Conservation (phyloP, 2,113 vertebrate species). For the Petaurus breviceps region DNA sequence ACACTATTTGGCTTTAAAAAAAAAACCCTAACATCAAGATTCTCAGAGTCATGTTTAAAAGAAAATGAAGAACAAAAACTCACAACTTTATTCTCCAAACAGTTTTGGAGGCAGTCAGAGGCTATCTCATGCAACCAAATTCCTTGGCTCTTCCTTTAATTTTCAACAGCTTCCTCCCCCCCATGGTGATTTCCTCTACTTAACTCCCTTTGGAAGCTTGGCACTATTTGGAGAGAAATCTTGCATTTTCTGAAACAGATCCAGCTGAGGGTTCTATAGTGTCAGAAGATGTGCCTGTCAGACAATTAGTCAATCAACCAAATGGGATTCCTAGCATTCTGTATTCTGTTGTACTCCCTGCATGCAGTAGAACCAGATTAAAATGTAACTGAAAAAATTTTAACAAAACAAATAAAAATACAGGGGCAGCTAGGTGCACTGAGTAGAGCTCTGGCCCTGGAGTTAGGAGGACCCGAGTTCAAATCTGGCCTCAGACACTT, state of each 20-base stretch:
- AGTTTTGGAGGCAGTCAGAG: background rate
- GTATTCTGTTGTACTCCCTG: background rate
- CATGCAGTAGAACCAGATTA: background rate
- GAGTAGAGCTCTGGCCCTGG: no score
- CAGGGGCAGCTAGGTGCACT: no score
- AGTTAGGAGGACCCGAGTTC: no score
- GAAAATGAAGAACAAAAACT: background rate
- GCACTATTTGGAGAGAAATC: background rate
- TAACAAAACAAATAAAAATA: background rate
- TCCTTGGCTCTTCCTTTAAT: background rate
- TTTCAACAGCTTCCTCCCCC: rapidly evolving
- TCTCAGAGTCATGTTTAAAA: background rate
- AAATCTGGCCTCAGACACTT: no score
- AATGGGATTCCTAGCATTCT: background rate
- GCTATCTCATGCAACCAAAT: background rate
- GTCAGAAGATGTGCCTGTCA: background rate
- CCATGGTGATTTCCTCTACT: background rate
- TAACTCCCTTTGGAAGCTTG: background rate
- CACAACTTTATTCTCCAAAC: background rate
- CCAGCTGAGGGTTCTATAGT: background rate
- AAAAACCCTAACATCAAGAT: background rate
- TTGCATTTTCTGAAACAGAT: background rate
- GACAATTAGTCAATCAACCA: background rate
- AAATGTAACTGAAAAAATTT: background rate
- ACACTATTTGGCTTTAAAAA: background rate